These are phyloP conservation scores for Leistus spinibarbis DNA, from an alignment of 2,888 invertebrate species.

Conservation along the genomic window DNA sequence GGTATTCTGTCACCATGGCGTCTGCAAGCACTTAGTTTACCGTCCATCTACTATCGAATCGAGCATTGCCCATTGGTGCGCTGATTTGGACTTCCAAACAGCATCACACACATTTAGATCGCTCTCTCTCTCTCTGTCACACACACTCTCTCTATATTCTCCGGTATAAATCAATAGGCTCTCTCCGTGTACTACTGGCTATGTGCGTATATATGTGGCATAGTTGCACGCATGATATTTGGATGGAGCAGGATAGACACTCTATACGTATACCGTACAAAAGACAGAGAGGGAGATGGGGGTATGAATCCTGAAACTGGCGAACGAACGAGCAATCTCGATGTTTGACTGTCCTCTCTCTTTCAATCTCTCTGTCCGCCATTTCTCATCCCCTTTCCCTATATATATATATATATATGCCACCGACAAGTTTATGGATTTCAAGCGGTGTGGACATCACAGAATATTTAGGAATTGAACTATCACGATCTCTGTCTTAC, in stretches of 20 bases:
- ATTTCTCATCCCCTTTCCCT: conserved; percentile 21
- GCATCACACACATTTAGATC: conserved; percentile 29
- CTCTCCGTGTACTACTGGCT: conserved; percentile 14
- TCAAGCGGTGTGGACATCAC: not conserved
- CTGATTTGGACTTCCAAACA: not conserved
- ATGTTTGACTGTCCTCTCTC: conserved; percentile 51
- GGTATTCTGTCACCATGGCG: not conserved
- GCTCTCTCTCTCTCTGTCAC: too few species aligned
- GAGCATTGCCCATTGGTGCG: not conserved
- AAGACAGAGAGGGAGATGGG: conserved; percentile 22
- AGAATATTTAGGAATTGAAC: too few species aligned
- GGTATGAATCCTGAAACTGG: conserved; percentile 31
- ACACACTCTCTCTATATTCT: conserved; percentile 7
- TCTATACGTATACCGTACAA: conserved; percentile 20
- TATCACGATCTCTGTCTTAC: too few species aligned
- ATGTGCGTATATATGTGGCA: conserved; percentile 14
- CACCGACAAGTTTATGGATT: not conserved
- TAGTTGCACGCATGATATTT: conserved; percentile 8
- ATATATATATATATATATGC: conserved; percentile 12
- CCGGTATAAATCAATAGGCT: conserved; percentile 37
- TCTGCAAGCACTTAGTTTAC: not conserved
- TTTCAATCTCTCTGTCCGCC: conserved; percentile 35
- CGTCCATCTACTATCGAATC: not conserved
- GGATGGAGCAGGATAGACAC: conserved; percentile 1
- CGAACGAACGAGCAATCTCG: conserved; percentile 51